These are phyloP conservation scores for silkworm (Bombyx mori) DNA, from an alignment of 1,140 invertebrate genomes.

Conservation along the genomic window ASM3026992v2 NC_085131.1:8186501-8187000, in stretches of 20 bases:
- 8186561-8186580: too few relatives aligned
- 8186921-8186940: constrained; percentile 59
- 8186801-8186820: constrained; percentile 46
- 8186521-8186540: too few relatives aligned
- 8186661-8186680: too few relatives aligned
- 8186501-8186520: too few relatives aligned
- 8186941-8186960: constrained; percentile 63
- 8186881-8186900: constrained; percentile 54
- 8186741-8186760: background rate
- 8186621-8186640: too few relatives aligned
- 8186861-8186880: constrained; percentile 51
- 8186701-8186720: too few relatives aligned
- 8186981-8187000: constrained; percentile 42
- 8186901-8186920: constrained; percentile 52
- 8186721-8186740: too few relatives aligned
- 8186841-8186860: constrained; percentile 54
- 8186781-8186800: background rate
- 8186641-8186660: too few relatives aligned
- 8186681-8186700: too few relatives aligned
- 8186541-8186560: too few relatives aligned
- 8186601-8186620: too few relatives aligned
- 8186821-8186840: constrained; percentile 60
- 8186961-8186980: constrained; percentile 49
- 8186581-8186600: too few relatives aligned
- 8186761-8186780: background rate